These are phyloP conservation scores for Machimus rusticus DNA, from an alignment of 2,888 invertebrate species.

Conservation along the genomic window DNA sequence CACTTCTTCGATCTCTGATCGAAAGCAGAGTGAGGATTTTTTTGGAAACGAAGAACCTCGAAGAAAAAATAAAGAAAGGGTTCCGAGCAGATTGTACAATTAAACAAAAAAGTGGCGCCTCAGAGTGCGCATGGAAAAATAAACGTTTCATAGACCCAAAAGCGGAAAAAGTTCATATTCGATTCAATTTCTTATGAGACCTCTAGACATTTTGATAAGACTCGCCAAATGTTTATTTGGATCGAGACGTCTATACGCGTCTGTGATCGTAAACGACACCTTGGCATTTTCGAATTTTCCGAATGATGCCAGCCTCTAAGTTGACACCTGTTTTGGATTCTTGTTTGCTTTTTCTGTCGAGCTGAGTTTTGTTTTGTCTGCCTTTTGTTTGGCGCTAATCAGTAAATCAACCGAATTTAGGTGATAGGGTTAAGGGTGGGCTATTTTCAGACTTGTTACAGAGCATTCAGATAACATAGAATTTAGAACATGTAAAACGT, in stretches of 20 bases:
- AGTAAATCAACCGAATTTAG: not conserved
- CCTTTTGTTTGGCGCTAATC: not conserved
- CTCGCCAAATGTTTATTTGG: not conserved
- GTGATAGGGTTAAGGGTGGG: not conserved
- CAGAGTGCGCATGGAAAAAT: not conserved
- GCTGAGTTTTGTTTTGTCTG: not conserved
- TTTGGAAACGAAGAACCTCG: not conserved
- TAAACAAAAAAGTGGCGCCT: constrained; percentile 45
- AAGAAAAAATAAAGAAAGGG: constrained; percentile 24
- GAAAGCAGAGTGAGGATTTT: not conserved
- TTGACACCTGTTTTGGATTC: not conserved
- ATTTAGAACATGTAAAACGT: not conserved
- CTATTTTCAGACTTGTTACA: not conserved
- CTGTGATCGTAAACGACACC: not conserved
- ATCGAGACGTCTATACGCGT: not conserved
- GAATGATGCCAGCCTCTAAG: not conserved
- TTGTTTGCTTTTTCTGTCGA: not conserved
- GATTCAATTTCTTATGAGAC: not conserved
- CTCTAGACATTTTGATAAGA: not conserved
- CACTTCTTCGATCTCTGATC: not conserved
- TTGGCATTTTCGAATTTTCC: not conserved
- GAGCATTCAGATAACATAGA: not conserved
- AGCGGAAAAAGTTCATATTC: not conserved
- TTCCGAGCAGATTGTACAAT: constrained; percentile 25
- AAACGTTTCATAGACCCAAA: not conserved